Conservation (phyloP, 1,140 invertebrate species). For the Drosophila erecta region DNA sequence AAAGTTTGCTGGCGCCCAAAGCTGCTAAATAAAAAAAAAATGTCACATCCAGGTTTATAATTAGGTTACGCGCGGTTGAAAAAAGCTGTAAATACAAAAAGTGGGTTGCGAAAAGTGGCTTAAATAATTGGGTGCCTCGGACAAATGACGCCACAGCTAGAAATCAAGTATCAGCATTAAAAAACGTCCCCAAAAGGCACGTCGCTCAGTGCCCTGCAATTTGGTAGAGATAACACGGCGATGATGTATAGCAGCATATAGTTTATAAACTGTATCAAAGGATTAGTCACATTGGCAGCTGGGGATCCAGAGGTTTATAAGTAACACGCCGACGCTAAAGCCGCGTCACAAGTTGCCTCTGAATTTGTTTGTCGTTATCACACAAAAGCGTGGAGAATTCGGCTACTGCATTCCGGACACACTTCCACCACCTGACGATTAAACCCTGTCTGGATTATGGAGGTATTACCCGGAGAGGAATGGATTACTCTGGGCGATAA, state of each 20-base stretch:
- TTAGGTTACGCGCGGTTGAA: conserved; percentile 71
- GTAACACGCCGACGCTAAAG: conserved; percentile 5
- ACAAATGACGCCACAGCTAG: conserved; percentile 29
- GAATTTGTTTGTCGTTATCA: conserved; percentile 18
- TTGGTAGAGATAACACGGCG: conserved; percentile 3
- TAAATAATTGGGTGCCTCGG: conserved; percentile 20
- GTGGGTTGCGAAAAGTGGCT: conserved; percentile 3
- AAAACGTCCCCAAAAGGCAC: conserved; percentile 45
- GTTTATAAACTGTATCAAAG: conserved; percentile 14
- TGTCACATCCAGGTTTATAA: conserved; percentile 68
- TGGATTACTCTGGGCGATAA: conserved; percentile 11
- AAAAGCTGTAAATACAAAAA: conserved; percentile 36
- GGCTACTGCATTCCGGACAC: conserved; percentile 10
- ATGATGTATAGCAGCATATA: conserved; percentile 17
- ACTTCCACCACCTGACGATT: conserved; percentile 5
- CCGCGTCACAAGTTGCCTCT: conserved; percentile 1
- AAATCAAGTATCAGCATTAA: conserved; percentile 8
- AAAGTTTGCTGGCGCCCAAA: conserved; percentile 44
- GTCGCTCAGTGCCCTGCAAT: conserved; percentile 34
- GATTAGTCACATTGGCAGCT: conserved; percentile 43
- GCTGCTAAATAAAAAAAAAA: conserved; percentile 48
- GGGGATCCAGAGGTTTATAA: conserved; percentile 8
- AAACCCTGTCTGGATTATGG: conserved; percentile 18
- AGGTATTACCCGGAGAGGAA: not conserved
- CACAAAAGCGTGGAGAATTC: conserved; percentile 1